Percentiles rank a stretch among this genome's conserved stretches.
These are phyloP conservation scores for Centruroides sculpturatus DNA, from an alignment of 1,140 invertebrate species.

Conservation along the genomic window DNA sequence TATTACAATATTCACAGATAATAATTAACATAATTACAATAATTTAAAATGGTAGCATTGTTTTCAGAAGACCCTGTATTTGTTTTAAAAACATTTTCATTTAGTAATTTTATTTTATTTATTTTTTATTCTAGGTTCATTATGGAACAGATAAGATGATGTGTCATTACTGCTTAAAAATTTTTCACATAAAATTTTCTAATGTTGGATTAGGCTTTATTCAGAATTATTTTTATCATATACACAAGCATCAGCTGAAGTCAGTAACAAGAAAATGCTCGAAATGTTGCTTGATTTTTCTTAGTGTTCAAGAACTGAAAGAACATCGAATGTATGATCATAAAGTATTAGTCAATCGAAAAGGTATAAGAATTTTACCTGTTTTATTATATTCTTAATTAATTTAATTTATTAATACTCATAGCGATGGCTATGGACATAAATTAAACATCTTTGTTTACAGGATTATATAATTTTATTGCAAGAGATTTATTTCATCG, in stretches of 20 bases:
- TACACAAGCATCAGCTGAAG: constrained; percentile 14
- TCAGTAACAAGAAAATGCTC: constrained; percentile 7
- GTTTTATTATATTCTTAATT: too few species aligned
- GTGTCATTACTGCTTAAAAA: constrained; percentile 1
- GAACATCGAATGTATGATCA: constrained; percentile 3
- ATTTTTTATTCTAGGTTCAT: neutral
- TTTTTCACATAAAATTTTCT: neutral
- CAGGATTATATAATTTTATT: too few species aligned
- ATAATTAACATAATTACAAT: too few species aligned
- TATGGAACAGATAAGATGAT: neutral
- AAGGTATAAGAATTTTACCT: too few species aligned
- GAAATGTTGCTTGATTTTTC: constrained; percentile 9
- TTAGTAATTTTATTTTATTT: neutral
- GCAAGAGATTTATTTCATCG: too few species aligned
- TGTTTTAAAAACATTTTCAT: too few species aligned
- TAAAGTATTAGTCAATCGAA: neutral
- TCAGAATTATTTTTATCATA: constrained; percentile 3
- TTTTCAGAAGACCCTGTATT: too few species aligned
- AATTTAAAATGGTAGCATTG: too few species aligned
- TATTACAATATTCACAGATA: too few species aligned
- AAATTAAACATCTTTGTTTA: too few species aligned
- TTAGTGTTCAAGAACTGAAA: constrained; percentile 2
- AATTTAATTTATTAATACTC: too few species aligned
- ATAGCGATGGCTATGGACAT: too few species aligned
- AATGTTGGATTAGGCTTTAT: constrained; percentile 1